These are phyloP conservation scores for Caenorhabditis angaria DNA, from an alignment of 2,888 invertebrate genomes.

Conservation along the genomic window DNA sequence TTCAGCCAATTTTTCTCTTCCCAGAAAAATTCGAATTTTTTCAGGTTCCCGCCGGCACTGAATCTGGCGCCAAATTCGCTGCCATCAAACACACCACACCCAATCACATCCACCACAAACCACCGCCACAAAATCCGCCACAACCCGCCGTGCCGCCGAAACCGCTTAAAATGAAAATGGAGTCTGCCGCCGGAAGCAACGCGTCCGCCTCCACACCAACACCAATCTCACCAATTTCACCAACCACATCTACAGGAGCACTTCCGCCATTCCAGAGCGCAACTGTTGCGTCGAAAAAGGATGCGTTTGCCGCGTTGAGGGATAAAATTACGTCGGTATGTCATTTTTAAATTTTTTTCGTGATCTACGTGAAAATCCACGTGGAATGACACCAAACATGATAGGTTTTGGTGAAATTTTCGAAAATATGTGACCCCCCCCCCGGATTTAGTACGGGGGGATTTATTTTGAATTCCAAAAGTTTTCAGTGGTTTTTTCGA, in stretches of 20 bases:
- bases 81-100: conserved; percentile 5
- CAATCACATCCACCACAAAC: conserved; percentile 12
- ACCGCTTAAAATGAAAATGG: conserved; percentile 38
- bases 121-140: conserved; percentile 38
- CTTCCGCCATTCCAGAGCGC: not conserved
- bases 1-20: no score
- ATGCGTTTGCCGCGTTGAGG: conserved; percentile 9
- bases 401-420: not conserved
- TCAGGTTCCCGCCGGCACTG: conserved; percentile 30
- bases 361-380: no score
- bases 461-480: not conserved
- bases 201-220: not conserved
- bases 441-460: not conserved
- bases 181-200: not conserved
- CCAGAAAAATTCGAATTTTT: no score
- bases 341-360: not conserved
- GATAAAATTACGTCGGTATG: conserved; percentile 39
- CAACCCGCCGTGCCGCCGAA: conserved; percentile 55
- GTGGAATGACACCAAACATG: no score
- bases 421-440: not conserved
- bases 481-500: not conserved
- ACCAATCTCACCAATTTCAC: not conserved
- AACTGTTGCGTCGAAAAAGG: not conserved
- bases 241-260: conserved; percentile 4
- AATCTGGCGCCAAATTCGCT: conserved; percentile 29